Evolutionary conservation across 2,888 invertebrate species (phyloP), one percentile per base, ranked within the genome.

Genomic region (Coelinius sp.): DNA sequence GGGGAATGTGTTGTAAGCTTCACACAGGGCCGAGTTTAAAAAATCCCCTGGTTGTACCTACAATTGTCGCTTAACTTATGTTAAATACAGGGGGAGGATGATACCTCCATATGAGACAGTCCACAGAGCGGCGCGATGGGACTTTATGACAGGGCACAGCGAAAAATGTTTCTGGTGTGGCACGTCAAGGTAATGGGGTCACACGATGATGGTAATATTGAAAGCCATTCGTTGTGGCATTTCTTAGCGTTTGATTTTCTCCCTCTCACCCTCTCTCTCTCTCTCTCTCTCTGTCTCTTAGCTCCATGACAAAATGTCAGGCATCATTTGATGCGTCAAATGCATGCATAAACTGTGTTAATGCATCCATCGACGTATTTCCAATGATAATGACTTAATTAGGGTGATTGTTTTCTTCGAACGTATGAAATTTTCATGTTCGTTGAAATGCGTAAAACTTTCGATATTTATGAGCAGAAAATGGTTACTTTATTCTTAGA

Each of bases 171-270:
- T 74, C 73, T 74, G 70, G 68, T 79, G 77, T 38, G 82, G 81
- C 81, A 81, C 81, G 80, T 81, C 82, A 81, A 82, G 81, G 82
- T 79, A 78, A 82, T 76, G 75, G 74, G 74, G 76, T 75, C 73
- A 71, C 67, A 66, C 59, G 68, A 77, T 75, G 52, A 73, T 66
- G 72, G 44, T 66, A 59, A 65, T 67, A 71, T 65, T 70, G 68
- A 71, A 46, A 65, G 59, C 65, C 66, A 70, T 68, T 35, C 71
- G 24, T 59, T 64, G 59, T 64, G 59, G 69, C 59, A 56, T 68
- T 69, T 77, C 72, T 66, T 25, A 27, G 35, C 68, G 12, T 67
- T 52, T 8, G 41, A 49, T 73, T 75, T 70, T 73, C 63, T 46
- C 67, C 63, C 62, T n/a, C n/a, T n/a, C n/a, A n/a, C n/a, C n/a